Percentiles rank a stretch among this genome's conserved stretches.
phyloP scores from a whole-genome alignment of 1,140 invertebrate species.

The Latrodectus geometricus region DNA sequence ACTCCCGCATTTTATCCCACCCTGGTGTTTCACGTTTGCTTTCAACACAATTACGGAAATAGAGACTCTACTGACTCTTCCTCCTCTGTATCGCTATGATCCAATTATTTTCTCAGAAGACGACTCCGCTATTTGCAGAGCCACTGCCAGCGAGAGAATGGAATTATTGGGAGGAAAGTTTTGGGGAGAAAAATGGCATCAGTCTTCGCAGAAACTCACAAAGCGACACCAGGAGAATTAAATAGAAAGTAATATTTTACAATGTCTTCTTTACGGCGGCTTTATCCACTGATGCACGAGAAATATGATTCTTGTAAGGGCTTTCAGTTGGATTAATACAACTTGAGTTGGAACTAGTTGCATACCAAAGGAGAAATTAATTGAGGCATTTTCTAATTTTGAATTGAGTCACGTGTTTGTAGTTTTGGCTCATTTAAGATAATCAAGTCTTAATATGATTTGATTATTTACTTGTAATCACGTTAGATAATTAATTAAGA shows the following conservation, averaged over 20 bases:
- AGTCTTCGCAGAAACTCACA: not conserved
- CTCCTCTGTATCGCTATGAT: constrained; percentile 48
- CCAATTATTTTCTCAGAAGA: constrained; percentile 47
- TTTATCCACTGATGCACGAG: not conserved
- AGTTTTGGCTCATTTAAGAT: too few species aligned
- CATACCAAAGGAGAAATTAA: not conserved
- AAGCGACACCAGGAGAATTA: not conserved
- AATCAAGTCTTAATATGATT: too few species aligned
- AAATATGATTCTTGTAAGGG: not conserved
- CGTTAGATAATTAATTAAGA: too few species aligned
- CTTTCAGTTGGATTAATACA: not conserved
- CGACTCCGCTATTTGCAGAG: constrained; percentile 40
- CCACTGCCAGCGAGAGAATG: not conserved
- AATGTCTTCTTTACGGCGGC: not conserved
- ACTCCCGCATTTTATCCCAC: constrained; percentile 27
- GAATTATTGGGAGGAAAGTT: not conserved
- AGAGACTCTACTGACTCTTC: constrained; percentile 22
- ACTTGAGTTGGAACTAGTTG: not conserved
- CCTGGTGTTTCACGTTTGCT: constrained; percentile 29
- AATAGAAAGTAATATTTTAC: not conserved
- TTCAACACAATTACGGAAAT: constrained; percentile 53
- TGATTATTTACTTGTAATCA: too few species aligned
- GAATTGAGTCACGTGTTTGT: too few species aligned
- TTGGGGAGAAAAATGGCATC: constrained; percentile 23
- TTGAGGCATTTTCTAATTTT: too few species aligned